These are phyloP conservation scores for Parus major DNA, from an alignment of 2,113 vertebrate genomes.

Conservation along the genomic window DNA sequence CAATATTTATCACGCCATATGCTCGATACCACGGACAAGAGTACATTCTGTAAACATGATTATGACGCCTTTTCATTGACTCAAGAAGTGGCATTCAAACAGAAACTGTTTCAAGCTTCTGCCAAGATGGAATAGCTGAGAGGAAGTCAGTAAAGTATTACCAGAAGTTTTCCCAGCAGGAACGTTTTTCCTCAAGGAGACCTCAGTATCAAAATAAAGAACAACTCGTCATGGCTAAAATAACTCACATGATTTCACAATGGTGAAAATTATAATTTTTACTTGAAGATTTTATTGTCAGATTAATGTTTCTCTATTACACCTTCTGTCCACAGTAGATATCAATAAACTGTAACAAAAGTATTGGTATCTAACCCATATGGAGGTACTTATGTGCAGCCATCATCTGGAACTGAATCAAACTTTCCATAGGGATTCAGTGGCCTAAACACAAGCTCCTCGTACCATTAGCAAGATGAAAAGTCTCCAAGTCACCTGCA, in stretches of 20 bases:
- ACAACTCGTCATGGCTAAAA: not conserved
- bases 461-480: not conserved
- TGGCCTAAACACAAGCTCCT: not conserved
- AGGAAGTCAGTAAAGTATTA: slow-evolving; percentile 22
- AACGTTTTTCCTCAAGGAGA: not conserved
- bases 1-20: not conserved
- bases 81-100: not conserved
- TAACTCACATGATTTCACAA: not conserved
- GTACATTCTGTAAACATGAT: slow-evolving; percentile 30
- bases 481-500: not conserved
- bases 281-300: not conserved
- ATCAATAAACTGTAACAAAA: not conserved
- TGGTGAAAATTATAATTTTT: not conserved
- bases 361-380: not conserved
- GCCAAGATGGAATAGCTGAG: not conserved
- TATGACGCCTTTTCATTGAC: not conserved
- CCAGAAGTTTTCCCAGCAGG: not conserved
- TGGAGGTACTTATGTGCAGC: not conserved
- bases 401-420: not conserved
- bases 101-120: slow-evolving; percentile 26
- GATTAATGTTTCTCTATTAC: not conserved
- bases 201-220: not conserved
- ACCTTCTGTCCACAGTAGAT: not conserved
- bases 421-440: not conserved
- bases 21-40: not conserved